phyloP scores from a whole-genome alignment of 2,888 invertebrate species.

The Leptura quadrifasciata region DNA sequence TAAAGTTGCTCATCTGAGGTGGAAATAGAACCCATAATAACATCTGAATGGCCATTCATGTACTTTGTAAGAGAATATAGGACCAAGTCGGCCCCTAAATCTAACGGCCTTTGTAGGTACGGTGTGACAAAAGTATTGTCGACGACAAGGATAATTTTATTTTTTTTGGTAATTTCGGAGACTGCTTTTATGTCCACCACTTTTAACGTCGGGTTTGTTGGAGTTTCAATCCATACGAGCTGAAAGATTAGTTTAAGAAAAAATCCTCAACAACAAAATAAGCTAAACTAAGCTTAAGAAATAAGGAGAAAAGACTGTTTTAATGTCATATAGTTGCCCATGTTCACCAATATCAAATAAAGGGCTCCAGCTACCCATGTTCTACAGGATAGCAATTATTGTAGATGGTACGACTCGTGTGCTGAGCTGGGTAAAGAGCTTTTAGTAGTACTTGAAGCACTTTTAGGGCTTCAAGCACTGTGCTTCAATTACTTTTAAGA shows the following conservation, averaged over 20 bases:
- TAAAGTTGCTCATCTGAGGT: conserved; percentile 84
- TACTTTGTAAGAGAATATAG: conserved; percentile 97
- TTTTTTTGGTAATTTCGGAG: conserved; percentile 78
- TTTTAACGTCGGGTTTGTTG: conserved; percentile 96
- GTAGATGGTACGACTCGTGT: too few relatives aligned
- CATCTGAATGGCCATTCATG: conserved; percentile 98
- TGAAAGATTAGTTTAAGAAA: conserved; percentile 62
- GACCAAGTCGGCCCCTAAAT: conserved; percentile 92
- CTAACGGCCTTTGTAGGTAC: conserved; percentile 93
- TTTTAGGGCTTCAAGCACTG: too few relatives aligned
- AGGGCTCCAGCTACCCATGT: too few relatives aligned
- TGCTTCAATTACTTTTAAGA: too few relatives aligned
- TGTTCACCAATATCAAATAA: too few relatives aligned
- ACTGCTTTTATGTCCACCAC: conserved; percentile 90
- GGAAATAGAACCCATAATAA: conserved; percentile 94
- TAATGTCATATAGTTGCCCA: too few relatives aligned
- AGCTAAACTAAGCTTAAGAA: too few relatives aligned
- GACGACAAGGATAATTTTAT: conserved; percentile 84
- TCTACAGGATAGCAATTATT: too few relatives aligned
- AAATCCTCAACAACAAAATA: too few relatives aligned
- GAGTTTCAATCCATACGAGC: conserved; percentile 95
- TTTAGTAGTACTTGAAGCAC: too few relatives aligned
- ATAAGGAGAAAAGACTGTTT: too few relatives aligned
- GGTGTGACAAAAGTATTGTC: conserved; percentile 97
- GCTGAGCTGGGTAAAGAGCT: too few relatives aligned